phyloP scores from a whole-genome alignment of 2,797 vertebrate genomes.

The Gymnoscopelus microlampas region DNA sequence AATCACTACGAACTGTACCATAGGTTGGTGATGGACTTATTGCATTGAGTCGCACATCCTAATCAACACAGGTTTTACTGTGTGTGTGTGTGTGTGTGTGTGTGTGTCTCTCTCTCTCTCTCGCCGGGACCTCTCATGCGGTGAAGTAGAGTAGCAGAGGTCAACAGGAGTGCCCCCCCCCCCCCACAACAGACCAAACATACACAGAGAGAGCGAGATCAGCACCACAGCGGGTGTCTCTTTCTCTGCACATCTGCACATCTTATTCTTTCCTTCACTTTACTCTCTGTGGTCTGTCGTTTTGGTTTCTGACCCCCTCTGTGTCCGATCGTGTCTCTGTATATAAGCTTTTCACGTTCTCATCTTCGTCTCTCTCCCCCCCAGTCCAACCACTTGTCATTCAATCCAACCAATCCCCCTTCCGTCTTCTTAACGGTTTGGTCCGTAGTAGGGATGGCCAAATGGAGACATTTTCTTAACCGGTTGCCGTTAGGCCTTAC shows the following conservation, averaged over 20 bases:
- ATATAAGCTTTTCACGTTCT: slow-evolving; percentile 10
- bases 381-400: neutral
- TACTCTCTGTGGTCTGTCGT: slow-evolving; percentile 26
- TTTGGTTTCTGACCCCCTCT: slow-evolving; percentile 16
- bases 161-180: slow-evolving; percentile 34
- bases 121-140: slow-evolving; percentile 30
- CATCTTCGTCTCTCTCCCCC: neutral
- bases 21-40: slow-evolving; percentile 81
- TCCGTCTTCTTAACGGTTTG: slow-evolving; percentile 33
- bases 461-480: too few relatives aligned
- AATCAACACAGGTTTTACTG: slow-evolving; percentile 13
- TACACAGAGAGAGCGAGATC: neutral
- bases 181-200: slow-evolving; percentile 13
- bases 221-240: slow-evolving; percentile 23
- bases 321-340: slow-evolving; percentile 21
- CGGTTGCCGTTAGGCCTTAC: too few relatives aligned
- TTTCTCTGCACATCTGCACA: slow-evolving; percentile 4
- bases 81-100: slow-evolving; percentile 14
- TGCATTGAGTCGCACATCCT: slow-evolving; percentile 1
- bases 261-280: slow-evolving; percentile 22
- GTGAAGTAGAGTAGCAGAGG: slow-evolving; percentile 54
- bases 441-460: neutral
- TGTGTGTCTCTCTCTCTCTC: slow-evolving; percentile 24
- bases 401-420: neutral
- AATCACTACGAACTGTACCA: slow-evolving; percentile 99